Conservation (phyloP, 2,888 invertebrate species). For the Lathronympha strigana region DNA sequence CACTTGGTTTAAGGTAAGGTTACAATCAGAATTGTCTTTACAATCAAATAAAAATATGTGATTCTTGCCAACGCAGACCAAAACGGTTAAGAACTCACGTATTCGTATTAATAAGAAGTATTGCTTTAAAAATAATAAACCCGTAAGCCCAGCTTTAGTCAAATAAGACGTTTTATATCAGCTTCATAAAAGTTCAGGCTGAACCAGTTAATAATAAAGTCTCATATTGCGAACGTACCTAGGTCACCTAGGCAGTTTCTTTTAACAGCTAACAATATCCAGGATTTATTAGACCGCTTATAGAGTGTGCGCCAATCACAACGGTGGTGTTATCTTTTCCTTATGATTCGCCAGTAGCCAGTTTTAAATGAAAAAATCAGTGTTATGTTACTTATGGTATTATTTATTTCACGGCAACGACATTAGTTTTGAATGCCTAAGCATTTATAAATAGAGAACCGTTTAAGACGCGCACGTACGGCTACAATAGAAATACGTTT, state of each 20-base stretch:
- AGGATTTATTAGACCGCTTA: conserved; percentile 11
- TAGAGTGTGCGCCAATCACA: neutral
- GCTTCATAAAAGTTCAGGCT: conserved; percentile 13
- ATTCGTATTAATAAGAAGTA: too few relatives aligned
- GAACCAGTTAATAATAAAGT: neutral
- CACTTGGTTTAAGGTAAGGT: too few relatives aligned
- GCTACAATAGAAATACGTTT: neutral
- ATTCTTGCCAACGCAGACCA: too few relatives aligned
- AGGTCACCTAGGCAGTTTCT: conserved; percentile 4
- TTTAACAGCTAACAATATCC: conserved; percentile 12
- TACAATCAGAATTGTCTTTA: too few relatives aligned
- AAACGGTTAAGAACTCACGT: too few relatives aligned
- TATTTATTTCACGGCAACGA: too few relatives aligned
- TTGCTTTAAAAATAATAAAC: too few relatives aligned
- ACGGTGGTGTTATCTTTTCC: neutral
- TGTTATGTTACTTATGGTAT: too few relatives aligned
- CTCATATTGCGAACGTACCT: conserved; percentile 8
- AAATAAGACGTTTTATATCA: conserved; percentile 4
- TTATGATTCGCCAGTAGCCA: neutral
- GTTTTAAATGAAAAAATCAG: too few relatives aligned
- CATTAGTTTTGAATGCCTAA: neutral
- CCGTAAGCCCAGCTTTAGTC: too few relatives aligned
- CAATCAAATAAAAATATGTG: too few relatives aligned
- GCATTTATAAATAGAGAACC: neutral
- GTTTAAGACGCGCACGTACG: neutral